These are phyloP conservation scores for Caradrina clavipalpis DNA, from an alignment of 2,888 invertebrate genomes.

Conservation along the genomic window DNA sequence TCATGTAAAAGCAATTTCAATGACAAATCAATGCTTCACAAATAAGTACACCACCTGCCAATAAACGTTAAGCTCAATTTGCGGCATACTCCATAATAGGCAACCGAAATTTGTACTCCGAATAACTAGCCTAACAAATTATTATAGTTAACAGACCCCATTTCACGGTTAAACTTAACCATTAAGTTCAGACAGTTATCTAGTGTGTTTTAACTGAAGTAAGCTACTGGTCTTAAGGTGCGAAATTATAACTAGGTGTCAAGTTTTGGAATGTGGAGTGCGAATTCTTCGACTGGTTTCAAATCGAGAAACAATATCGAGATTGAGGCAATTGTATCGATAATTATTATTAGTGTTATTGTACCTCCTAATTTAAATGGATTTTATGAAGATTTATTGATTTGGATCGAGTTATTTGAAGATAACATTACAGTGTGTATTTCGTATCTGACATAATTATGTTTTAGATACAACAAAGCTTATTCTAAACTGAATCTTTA, in stretches of 20 bases:
- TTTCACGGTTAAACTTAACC: constrained; percentile 47
- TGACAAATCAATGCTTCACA: constrained; percentile 14
- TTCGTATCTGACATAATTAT: constrained; percentile 13
- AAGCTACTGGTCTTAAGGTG: constrained; percentile 52
- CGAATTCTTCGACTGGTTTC: constrained; percentile 56
- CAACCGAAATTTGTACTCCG: constrained; percentile 19
- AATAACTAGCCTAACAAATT: constrained; percentile 28
- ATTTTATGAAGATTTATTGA: constrained; percentile 26
- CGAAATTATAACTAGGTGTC: constrained; percentile 51
- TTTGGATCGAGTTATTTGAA: constrained; percentile 14
- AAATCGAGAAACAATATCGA: constrained; percentile 53
- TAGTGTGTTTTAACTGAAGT: constrained; percentile 40
- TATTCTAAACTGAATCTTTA: too few relatives aligned
- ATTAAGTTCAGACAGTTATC: constrained; percentile 43
- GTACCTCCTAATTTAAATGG: constrained; percentile 36
- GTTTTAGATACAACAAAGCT: background rate
- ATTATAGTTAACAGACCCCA: constrained; percentile 10
- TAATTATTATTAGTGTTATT: constrained; percentile 44
- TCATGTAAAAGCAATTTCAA: background rate
- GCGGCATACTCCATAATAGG: background rate
- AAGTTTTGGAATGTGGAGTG: constrained; percentile 52
- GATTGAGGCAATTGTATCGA: constrained; percentile 35
- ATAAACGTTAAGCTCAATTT: constrained; percentile 2
- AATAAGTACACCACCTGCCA: background rate
- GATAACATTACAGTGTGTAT: constrained; percentile 9